A percentile compares a stretch with the other conserved stretches of the same genome.
phyloP scores from a whole-genome alignment of 2,113 vertebrate genomes.

The Tychaedon coryphoeus region DNA sequence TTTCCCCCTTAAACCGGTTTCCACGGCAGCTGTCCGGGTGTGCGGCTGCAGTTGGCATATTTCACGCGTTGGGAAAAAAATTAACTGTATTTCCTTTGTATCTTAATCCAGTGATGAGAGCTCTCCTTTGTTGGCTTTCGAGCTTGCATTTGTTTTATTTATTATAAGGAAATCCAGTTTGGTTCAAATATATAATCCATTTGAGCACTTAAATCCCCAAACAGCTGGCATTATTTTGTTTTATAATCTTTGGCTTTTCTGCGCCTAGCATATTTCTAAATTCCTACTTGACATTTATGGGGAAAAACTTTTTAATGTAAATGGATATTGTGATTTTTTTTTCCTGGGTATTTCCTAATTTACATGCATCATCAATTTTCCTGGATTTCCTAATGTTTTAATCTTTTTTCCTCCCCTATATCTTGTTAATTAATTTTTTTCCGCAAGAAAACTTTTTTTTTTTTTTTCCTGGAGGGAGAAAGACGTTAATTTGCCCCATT shows the following conservation, averaged over 20 bases:
- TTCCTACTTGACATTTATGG: conserved; percentile 69
- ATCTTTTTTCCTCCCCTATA: not conserved
- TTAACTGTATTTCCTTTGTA: conserved; percentile 62
- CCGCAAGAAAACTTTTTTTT: not conserved
- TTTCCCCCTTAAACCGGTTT: not conserved
- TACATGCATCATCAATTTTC: conserved; percentile 28
- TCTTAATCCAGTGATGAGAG: conserved; percentile 47
- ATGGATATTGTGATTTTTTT: conserved; percentile 34
- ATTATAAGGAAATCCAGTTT: conserved; percentile 69
- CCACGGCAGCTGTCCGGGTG: conserved; percentile 1
- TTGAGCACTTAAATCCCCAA: conserved; percentile 69
- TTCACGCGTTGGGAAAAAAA: conserved; percentile 28
- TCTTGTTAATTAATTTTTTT: conserved; percentile 34
- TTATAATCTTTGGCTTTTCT: conserved; percentile 68
- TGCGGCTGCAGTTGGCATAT: conserved; percentile 37
- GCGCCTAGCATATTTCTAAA: conserved; percentile 52
- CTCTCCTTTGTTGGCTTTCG: conserved; percentile 51
- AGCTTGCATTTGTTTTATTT: conserved; percentile 65
- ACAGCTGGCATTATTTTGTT: conserved; percentile 69
- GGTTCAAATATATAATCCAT: conserved; percentile 68
- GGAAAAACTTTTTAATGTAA: conserved; percentile 63
- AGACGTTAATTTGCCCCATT: conserved; percentile 39
- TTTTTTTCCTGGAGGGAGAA: conserved; percentile 6
- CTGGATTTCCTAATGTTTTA: conserved; percentile 17
- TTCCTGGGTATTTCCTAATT: not conserved